A percentile compares a stretch with the other conserved stretches of the same genome.
Evolutionary conservation across 2,113 vertebrate genomes (phyloP).

Genomic region (Gobio gobio): DNA sequence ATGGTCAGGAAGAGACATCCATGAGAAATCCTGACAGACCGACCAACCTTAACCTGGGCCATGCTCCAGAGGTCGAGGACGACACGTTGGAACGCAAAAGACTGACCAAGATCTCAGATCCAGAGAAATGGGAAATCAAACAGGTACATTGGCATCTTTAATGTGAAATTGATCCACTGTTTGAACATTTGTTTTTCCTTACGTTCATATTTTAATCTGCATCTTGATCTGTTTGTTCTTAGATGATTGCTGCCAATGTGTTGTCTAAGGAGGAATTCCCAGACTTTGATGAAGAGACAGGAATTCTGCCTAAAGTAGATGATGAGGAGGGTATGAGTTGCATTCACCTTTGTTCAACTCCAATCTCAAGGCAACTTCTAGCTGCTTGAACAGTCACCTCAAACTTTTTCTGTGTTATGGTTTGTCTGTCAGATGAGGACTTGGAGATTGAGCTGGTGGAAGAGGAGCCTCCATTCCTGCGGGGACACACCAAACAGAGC

Average conservation of each 20-base stretch:
- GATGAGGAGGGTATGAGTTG: constrained; percentile 90
- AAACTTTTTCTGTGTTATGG: background rate
- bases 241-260: constrained; percentile 99
- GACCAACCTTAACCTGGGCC: constrained; percentile 90
- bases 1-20: constrained; percentile 84
- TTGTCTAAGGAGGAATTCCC: constrained; percentile 98
- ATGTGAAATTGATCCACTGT: background rate
- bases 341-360: background rate
- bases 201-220: background rate
- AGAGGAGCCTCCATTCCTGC: constrained; percentile 95
- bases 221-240: constrained; percentile 34
- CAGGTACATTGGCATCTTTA: constrained; percentile 76
- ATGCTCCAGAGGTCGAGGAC: constrained; percentile 90
- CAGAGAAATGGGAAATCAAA: constrained; percentile 98
- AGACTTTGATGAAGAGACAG: constrained; percentile 97
- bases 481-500: constrained; percentile 97
- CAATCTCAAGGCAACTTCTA: background rate
- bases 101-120: constrained; percentile 96
- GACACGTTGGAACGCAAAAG: constrained; percentile 94
- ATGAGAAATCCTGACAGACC: constrained; percentile 97
- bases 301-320: constrained; percentile 97
- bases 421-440: constrained; percentile 85
- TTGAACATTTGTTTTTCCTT: background rate
- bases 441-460: constrained; percentile 97
- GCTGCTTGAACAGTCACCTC: background rate